These are phyloP conservation scores for Xiphophorus maculatus DNA, from an alignment of 2,113 vertebrate genomes.

Conservation along the genomic window DNA sequence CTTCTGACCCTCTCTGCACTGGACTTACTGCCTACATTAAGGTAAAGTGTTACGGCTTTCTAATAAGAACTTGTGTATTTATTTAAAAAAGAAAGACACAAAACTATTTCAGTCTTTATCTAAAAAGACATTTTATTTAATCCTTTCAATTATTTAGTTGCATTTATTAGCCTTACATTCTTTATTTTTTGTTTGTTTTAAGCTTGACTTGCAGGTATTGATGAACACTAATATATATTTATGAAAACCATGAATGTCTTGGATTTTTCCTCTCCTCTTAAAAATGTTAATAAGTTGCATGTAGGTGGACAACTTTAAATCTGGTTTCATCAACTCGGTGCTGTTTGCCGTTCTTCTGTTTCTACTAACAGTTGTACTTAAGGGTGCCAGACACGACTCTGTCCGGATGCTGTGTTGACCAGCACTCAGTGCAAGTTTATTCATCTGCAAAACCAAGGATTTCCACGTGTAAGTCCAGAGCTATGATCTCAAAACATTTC, in stretches of 20 bases:
- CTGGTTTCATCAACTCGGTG: neutral
- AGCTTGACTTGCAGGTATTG: neutral
- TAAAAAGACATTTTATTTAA: too few species aligned
- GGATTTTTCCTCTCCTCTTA: neutral
- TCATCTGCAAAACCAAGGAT: constrained; percentile 89
- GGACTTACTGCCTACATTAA: constrained; percentile 90
- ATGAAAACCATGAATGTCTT: neutral
- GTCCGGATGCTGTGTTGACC: constrained; percentile 91
- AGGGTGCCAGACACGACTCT: constrained; percentile 90
- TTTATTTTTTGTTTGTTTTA: neutral
- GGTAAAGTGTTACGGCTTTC: constrained; percentile 72
- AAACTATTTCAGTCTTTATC: too few species aligned
- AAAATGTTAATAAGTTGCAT: neutral
- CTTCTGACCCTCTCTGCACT: constrained; percentile 85
- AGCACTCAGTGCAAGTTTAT: constrained; percentile 92
- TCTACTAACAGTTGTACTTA: constrained; percentile 86
- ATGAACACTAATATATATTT: neutral
- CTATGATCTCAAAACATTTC: neutral
- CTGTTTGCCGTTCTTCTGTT: neutral
- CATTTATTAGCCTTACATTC: too few species aligned
- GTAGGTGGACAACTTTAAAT: neutral
- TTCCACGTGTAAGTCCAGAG: constrained; percentile 82
- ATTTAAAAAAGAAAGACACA: too few species aligned
- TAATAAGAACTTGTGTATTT: too few species aligned
- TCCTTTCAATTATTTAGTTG: too few species aligned